Evolutionary conservation across 2,113 vertebrate species (phyloP).

Genomic region (Gracilinanus agilis): DNA sequence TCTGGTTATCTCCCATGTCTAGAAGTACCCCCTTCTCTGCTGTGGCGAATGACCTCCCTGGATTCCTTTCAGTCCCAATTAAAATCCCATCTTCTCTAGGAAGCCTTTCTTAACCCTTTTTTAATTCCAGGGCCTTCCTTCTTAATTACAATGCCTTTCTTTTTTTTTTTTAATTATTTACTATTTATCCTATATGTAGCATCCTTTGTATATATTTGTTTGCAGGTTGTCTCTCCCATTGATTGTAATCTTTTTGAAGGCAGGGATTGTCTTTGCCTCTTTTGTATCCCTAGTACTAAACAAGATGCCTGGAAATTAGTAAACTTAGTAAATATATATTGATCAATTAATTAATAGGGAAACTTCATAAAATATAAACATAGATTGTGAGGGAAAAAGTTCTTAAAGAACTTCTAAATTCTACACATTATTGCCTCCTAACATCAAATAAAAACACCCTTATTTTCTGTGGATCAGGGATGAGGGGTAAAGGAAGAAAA

Average conservation of each 20-base stretch:
- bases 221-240: not conserved
- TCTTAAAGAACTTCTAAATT: not conserved
- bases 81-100: not conserved
- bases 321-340: not conserved
- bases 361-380: not conserved
- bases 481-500: conserved; percentile 1
- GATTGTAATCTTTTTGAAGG: not conserved
- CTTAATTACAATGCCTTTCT: no score
- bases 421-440: conserved; percentile 7
- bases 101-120: not conserved
- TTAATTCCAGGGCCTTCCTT: not conserved
- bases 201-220: no score
- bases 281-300: not conserved
- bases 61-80: not conserved
- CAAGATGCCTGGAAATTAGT: not conserved
- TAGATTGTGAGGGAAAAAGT: not conserved
- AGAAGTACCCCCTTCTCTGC: not conserved
- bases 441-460: conserved; percentile 2
- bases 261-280: not conserved
- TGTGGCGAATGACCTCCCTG: not conserved
- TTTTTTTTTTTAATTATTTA: not conserved
- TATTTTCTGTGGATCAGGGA: not conserved
- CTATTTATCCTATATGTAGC: not conserved
- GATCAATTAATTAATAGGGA: not conserved
- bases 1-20: not conserved